Evolutionary conservation across 2,113 vertebrate species (phyloP).

Genomic region (Laticauda colubrina): DNA sequence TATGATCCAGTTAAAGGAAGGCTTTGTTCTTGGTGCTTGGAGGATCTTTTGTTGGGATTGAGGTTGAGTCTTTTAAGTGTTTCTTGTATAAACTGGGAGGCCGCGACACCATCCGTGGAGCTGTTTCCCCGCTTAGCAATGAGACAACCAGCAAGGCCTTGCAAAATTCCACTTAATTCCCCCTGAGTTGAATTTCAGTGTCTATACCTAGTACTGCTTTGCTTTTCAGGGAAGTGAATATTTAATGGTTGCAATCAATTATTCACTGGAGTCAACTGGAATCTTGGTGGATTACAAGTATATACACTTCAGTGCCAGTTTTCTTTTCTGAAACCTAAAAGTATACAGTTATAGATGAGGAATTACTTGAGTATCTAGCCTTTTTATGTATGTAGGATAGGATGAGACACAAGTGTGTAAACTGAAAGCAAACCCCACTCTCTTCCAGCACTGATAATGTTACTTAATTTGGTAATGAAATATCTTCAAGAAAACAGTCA

Average conservation of each 20-base stretch:
- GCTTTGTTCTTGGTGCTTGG: neutral
- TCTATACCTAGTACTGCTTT: neutral
- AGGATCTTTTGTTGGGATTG: slow-evolving; percentile 22
- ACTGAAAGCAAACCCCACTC: neutral
- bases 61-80: neutral
- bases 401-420: neutral
- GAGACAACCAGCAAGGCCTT: neutral
- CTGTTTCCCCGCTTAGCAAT: neutral
- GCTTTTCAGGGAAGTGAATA: neutral
- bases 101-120: neutral
- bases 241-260: neutral
- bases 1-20: slow-evolving; percentile 48
- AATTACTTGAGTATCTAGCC: neutral
- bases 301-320: neutral
- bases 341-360: neutral
- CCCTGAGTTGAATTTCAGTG: neutral
- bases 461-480: neutral
- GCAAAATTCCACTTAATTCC: neutral
- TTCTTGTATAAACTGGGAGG: neutral
- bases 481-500: neutral
- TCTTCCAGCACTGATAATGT: neutral
- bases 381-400: neutral
- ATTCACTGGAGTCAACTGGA: neutral
- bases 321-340: neutral
- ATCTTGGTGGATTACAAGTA: neutral